These are phyloP conservation scores for Lepidothrix coronata DNA, from an alignment of 2,113 vertebrate genomes.

Conservation along the genomic window DNA sequence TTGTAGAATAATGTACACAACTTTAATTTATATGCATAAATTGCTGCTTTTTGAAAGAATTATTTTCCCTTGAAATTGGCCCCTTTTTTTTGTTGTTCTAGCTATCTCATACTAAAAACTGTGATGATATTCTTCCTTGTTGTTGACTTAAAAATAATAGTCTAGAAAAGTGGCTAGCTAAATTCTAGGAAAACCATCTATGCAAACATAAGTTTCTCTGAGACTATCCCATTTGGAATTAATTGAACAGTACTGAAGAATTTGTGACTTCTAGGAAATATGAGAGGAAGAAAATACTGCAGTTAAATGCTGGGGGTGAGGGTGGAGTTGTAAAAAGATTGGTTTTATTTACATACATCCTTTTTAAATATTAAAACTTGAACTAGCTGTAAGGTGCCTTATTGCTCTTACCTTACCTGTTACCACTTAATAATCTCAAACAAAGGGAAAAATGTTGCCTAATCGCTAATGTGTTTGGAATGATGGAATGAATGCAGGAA, in stretches of 20 bases:
- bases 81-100: not conserved
- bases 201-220: not conserved
- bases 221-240: not conserved
- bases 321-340: not conserved
- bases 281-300: not conserved
- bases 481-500: not conserved
- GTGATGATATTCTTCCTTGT: not conserved
- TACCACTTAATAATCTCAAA: not conserved
- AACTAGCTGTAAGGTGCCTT: not conserved
- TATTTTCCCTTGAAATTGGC: not conserved
- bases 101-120: not conserved
- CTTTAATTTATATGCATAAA: not conserved
- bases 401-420: not conserved
- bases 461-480: not conserved
- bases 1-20: not conserved
- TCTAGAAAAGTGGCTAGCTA: not conserved
- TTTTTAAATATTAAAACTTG: not conserved
- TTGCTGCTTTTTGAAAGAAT: not conserved
- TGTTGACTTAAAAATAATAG: not conserved
- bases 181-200: not conserved
- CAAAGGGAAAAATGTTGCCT: not conserved
- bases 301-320: not conserved
- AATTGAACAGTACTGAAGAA: not conserved
- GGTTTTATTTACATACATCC: not conserved
- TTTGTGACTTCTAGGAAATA: not conserved